These are phyloP conservation scores for Thermophis baileyi DNA, from an alignment of 2,113 vertebrate genomes.

Conservation along the genomic window DNA sequence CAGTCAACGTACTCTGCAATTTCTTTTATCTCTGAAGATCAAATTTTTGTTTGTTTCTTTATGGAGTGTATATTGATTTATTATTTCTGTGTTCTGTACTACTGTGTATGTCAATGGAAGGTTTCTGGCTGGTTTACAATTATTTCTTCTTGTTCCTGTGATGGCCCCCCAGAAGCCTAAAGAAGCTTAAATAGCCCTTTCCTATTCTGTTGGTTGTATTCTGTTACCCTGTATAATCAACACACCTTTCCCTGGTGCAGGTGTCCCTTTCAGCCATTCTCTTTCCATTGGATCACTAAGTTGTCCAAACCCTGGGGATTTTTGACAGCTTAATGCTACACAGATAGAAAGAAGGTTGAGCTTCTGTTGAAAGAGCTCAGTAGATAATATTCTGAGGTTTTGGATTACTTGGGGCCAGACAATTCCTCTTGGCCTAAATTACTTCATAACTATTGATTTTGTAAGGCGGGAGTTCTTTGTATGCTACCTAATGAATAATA, in stretches of 20 bases:
- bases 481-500: not conserved
- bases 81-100: not conserved
- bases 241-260: not conserved
- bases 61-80: not conserved
- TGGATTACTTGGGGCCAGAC: not conserved
- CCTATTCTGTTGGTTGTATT: not conserved
- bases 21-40: not conserved
- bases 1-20: not conserved
- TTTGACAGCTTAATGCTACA: not conserved
- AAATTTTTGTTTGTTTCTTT: not conserved
- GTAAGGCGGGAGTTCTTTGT: not conserved
- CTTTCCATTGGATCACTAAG: not conserved
- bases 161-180: not conserved
- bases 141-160: not conserved
- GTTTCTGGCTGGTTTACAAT: not conserved
- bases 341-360: not conserved
- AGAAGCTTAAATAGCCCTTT: not conserved
- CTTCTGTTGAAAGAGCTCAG: not conserved
- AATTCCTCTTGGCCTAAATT: not conserved
- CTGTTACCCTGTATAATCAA: not conserved
- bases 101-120: not conserved
- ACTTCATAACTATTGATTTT: not conserved
- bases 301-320: not conserved
- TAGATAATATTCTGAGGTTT: not conserved
- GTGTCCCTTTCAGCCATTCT: not conserved